These are phyloP conservation scores for Eubasilissa regina DNA, from an alignment of 1,140 invertebrate genomes.

Conservation along the genomic window DNA sequence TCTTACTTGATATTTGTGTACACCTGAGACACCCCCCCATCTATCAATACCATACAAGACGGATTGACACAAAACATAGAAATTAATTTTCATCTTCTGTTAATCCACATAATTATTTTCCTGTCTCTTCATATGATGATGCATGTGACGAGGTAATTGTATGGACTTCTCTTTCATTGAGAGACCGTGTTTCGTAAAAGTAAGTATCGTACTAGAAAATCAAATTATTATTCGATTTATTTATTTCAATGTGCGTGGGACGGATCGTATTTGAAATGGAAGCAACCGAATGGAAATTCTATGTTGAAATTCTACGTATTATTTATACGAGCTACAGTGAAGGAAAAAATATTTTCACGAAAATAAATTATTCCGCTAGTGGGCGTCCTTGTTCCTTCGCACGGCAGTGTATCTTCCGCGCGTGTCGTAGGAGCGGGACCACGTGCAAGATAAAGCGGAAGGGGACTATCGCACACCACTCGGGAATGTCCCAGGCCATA, in stretches of 20 bases:
- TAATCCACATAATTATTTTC: no score
- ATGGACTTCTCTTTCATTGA: no score
- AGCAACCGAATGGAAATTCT: neutral
- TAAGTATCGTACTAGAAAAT: no score
- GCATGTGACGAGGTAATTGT: no score
- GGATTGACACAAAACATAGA: no score
- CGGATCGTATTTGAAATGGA: neutral
- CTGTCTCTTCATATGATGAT: no score
- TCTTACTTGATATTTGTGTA: no score
- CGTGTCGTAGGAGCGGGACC: neutral
- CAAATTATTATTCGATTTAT: no score
- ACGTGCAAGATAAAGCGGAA: slow-evolving; percentile 7
- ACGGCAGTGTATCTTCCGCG: neutral
- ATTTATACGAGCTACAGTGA: neutral
- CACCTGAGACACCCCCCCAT: no score
- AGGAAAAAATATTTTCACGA: neutral
- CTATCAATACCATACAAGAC: no score
- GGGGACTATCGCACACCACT: neutral
- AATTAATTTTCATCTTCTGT: no score
- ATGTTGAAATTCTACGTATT: neutral
- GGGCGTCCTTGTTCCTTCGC: neutral
- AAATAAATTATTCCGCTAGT: neutral
- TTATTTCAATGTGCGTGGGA: neutral
- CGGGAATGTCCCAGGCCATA: neutral
- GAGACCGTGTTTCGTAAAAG: no score